Percentiles rank a stretch among this genome's conserved stretches.
These are phyloP conservation scores for Serinus canaria DNA, from an alignment of 2,113 vertebrate genomes.

Conservation along the genomic window DNA sequence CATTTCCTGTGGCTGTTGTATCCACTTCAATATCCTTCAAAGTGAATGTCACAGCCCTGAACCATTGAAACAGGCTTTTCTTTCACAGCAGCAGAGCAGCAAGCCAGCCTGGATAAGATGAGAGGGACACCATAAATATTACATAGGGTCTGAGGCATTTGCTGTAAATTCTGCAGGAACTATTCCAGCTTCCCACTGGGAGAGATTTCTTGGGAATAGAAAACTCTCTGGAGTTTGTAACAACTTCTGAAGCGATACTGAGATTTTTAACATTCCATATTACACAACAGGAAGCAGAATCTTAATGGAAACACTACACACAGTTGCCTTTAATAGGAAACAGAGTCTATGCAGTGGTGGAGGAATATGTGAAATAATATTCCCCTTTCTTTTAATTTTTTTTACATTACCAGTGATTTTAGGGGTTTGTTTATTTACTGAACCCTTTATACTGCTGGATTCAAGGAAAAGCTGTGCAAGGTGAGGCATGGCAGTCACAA, in stretches of 20 bases:
- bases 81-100: slow-evolving; percentile 35
- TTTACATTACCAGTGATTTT: not conserved
- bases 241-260: not conserved
- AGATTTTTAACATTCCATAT: slow-evolving; percentile 61
- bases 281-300: slow-evolving; percentile 55
- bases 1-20: slow-evolving; percentile 46
- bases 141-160: slow-evolving; percentile 30
- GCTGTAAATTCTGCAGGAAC: slow-evolving; percentile 19
- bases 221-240: slow-evolving; percentile 36
- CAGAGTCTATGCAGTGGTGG: not conserved
- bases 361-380: not conserved
- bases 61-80: slow-evolving; percentile 30
- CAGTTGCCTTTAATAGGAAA: slow-evolving; percentile 44
- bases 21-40: slow-evolving; percentile 23
- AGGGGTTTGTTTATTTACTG: not conserved
- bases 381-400: not conserved
- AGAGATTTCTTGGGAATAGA: slow-evolving; percentile 49
- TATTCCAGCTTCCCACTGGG: slow-evolving; percentile 43
- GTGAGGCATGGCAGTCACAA: not conserved
- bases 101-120: slow-evolving; percentile 49
- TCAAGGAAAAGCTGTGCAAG: not conserved
- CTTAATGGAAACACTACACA: slow-evolving; percentile 1
- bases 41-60: not conserved
- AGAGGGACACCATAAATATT: slow-evolving; percentile 44
- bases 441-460: not conserved